phyloP scores from a whole-genome alignment of 2,797 vertebrate species.

The Hyperoplus immaculatus region DNA sequence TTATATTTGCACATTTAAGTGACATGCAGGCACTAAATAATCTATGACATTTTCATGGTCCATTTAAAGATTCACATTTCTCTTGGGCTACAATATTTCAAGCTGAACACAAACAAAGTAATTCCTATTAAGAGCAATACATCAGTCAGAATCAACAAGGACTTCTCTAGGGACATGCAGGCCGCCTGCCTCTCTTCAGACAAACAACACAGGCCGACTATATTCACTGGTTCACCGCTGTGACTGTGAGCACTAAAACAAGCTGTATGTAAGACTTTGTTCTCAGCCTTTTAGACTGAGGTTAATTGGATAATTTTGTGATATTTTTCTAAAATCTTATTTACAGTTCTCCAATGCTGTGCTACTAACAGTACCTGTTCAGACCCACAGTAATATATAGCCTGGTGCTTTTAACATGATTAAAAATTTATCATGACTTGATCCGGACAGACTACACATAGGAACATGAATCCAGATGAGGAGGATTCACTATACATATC shows the following conservation, averaged over 20 bases:
- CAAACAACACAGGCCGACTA: not conserved
- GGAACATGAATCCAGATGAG: slow-evolving; percentile 9
- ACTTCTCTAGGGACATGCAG: slow-evolving; percentile 55
- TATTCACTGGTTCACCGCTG: not conserved
- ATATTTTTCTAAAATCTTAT: slow-evolving; percentile 2
- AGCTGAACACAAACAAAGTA: slow-evolving; percentile 25
- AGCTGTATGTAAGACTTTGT: slow-evolving; percentile 6
- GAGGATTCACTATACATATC: not conserved
- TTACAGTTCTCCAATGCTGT: slow-evolving; percentile 15
- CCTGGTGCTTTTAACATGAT: not conserved
- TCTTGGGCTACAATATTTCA: slow-evolving; percentile 58
- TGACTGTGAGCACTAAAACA: slow-evolving; percentile 5
- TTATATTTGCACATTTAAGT: slow-evolving; percentile 24
- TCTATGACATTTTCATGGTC: slow-evolving; percentile 53
- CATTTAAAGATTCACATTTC: slow-evolving; percentile 57
- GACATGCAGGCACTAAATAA: slow-evolving; percentile 70
- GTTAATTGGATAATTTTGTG: not conserved
- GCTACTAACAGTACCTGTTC: not conserved
- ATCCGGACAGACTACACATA: not conserved
- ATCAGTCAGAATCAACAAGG: slow-evolving; percentile 39
- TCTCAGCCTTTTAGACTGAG: not conserved
- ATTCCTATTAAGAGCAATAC: slow-evolving; percentile 49
- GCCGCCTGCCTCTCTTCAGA: slow-evolving; percentile 3
- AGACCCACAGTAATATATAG: not conserved
- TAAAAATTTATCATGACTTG: not conserved